Percentiles rank a stretch among this genome's conserved stretches.
Conservation (phyloP, 2,797 vertebrate genomes). For the Mycteria americana region DNA sequence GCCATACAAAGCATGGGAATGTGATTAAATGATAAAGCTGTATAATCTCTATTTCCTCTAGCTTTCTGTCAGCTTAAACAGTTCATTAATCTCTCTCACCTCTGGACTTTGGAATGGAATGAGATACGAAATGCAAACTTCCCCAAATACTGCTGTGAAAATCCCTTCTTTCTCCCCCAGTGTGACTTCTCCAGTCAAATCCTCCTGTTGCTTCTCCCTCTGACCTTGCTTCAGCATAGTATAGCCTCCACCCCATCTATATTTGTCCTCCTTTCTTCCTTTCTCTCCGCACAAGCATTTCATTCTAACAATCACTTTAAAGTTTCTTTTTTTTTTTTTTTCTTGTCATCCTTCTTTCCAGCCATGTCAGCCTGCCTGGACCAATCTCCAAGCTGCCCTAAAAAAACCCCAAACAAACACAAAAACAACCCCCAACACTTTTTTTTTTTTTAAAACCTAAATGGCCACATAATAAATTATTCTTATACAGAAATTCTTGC, state of each 20-base stretch:
- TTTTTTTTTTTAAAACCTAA: not conserved
- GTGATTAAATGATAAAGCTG: not conserved
- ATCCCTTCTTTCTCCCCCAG: not conserved
- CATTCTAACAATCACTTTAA: not conserved
- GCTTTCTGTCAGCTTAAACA: not conserved
- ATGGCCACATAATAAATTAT: not conserved
- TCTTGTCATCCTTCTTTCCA: not conserved
- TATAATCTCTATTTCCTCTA: not conserved
- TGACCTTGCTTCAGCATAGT: not conserved
- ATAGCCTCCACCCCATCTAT: not conserved
- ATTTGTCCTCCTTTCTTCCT: not conserved
- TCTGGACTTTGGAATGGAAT: slow-evolving; percentile 15
- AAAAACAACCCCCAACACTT: not conserved
- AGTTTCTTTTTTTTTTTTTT: not conserved
- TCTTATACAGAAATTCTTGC: not conserved
- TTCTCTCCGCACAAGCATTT: not conserved
- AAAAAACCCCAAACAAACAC: not conserved
- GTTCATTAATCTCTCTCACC: not conserved
- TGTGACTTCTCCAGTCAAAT: not conserved
- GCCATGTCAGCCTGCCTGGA: not conserved
- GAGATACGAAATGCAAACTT: not conserved
- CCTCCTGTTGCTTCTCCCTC: not conserved
- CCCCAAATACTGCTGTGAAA: not conserved
- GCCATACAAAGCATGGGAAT: not conserved
- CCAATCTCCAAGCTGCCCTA: not conserved